Base-by-base conservation (phyloP, 1,140 invertebrate genomes). In the Fopius arisanus region DNA sequence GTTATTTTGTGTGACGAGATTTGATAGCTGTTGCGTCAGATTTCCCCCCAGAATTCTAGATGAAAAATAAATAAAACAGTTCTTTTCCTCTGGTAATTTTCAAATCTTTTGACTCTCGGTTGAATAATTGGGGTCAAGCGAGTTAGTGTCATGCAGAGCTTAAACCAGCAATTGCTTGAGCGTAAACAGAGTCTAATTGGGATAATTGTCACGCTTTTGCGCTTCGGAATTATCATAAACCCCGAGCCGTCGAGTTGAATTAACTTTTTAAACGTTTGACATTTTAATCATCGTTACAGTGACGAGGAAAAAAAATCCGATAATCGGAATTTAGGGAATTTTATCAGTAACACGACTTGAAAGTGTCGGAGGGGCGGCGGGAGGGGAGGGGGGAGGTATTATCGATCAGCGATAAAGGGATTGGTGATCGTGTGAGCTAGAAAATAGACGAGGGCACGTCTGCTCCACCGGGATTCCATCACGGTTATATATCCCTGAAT, bases 381-480 rank as follows among this genome's bases (percentile, higher is more conserved):
- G 54, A 59, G 23, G 23, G 9, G 26, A 59, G 54, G 21, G 54
- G 23, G 3, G 10, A 21, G 54, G n/a, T n/a, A n/a, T n/a, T 23
- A 28, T 28, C 23, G 54, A 59, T 59, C 54, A 28, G 12, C 19
- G 54, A 59, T 59, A 59, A 59, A 59, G 54, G 23, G 54, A 26
- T 59, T 59, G 19, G 54, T 59, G 54, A 59, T 59, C 54, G 54
- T 59, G 54, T 59, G 21, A 26, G 54, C 19, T 23, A 26, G 54
- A 59, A 59, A 59, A 59, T 59, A 59, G 54, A 59, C 54, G 54
- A 59, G 54, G 10, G 54, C 43, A 59, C 54, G 54, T 48, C 43
- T 48, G 43, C n/a, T 48, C 43, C 43, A 59, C 19, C 6, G 19
- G 23, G 16, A 26, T 59, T 28, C 54, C 23, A 59, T 59, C 23